These are phyloP conservation scores for Villa cingulata DNA, from an alignment of 2,888 invertebrate genomes.

Conservation along the genomic window DNA sequence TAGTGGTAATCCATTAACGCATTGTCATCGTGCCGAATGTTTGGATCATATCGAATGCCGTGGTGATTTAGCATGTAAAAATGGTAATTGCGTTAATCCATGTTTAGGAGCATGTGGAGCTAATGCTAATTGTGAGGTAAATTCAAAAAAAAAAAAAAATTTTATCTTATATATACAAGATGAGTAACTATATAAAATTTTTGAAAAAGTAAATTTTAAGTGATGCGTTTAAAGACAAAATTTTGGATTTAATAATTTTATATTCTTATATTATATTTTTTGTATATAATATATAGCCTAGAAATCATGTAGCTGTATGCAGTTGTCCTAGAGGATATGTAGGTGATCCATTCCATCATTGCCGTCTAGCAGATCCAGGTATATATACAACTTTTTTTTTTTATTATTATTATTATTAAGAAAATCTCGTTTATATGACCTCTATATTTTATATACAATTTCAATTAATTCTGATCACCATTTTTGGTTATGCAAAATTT, in stretches of 20 bases:
- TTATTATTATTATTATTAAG: too few species aligned
- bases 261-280: not conserved
- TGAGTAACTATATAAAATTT: too few species aligned
- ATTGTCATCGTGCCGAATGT: slow-evolving; percentile 62
- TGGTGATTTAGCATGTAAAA: slow-evolving; percentile 53
- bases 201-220: too few species aligned
- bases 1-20: slow-evolving; percentile 62
- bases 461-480: too few species aligned
- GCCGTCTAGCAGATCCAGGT: slow-evolving; percentile 65
- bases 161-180: too few species aligned
- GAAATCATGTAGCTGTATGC: slow-evolving; percentile 65
- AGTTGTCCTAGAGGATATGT: slow-evolving; percentile 63
- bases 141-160: too few species aligned
- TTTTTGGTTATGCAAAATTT: too few species aligned
- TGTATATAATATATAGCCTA: slow-evolving; percentile 31
- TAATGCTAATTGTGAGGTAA: slow-evolving; percentile 62
- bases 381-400: too few species aligned
- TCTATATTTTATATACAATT: too few species aligned
- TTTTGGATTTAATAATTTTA: too few species aligned
- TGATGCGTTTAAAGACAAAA: too few species aligned
- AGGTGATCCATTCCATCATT: slow-evolving; percentile 62
- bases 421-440: too few species aligned
- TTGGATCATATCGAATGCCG: slow-evolving; percentile 66
- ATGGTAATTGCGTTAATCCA: slow-evolving; percentile 66
- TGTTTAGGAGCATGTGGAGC: slow-evolving; percentile 62